Evolutionary conservation across 2,113 vertebrate genomes (phyloP).

Genomic region (Clarias macrocephalus): DNA sequence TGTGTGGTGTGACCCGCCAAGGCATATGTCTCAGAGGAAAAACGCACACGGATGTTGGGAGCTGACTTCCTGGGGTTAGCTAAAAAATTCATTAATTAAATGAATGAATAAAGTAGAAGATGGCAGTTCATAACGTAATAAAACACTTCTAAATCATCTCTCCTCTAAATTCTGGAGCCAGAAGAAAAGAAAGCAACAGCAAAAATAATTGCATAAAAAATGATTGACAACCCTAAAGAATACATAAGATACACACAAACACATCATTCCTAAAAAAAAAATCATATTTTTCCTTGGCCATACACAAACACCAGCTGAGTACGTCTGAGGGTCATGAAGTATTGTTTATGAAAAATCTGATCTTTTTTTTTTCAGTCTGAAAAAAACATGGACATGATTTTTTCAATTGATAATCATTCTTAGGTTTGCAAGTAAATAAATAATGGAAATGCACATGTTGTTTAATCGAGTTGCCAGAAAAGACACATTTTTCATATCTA

Average conservation of each 20-base stretch:
- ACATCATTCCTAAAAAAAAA: not conserved
- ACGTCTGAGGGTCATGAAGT: not conserved
- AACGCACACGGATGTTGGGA: constrained; percentile 89
- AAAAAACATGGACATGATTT: too few relatives aligned
- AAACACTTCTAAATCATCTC: not conserved
- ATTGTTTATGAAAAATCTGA: not conserved
- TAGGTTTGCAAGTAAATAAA: too few relatives aligned
- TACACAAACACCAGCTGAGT: not conserved
- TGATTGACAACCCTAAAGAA: not conserved
- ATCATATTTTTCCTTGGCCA: not conserved
- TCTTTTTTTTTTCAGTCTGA: not conserved
- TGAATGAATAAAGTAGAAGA: not conserved
- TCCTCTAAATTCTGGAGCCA: not conserved
- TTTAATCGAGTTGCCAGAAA: too few relatives aligned
- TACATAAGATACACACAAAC: not conserved
- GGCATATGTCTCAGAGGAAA: constrained; percentile 89
- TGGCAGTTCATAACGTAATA: not conserved
- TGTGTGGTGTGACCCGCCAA: constrained; percentile 83
- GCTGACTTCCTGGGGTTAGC: constrained; percentile 79
- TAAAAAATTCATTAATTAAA: constrained; percentile 25
- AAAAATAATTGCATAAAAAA: not conserved
- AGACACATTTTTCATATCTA: too few relatives aligned
- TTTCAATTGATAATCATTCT: too few relatives aligned
- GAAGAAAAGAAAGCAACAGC: not conserved
- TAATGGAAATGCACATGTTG: too few relatives aligned